phyloP scores from a whole-genome alignment of 2,113 vertebrate genomes.

The Natator depressus region DNA sequence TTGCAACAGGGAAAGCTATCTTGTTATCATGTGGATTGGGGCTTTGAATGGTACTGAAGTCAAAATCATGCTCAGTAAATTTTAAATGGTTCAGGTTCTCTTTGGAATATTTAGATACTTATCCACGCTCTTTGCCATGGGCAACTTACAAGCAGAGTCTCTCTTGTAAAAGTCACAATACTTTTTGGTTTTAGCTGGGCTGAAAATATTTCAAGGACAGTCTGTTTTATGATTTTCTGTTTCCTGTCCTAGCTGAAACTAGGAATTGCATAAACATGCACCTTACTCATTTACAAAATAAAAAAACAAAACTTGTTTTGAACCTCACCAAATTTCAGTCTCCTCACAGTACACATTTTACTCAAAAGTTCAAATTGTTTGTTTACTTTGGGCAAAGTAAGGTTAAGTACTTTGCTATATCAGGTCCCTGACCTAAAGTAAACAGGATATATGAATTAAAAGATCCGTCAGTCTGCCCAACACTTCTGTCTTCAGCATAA shows the following conservation, averaged over 20 bases:
- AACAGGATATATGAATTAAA: neutral
- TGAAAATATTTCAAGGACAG: neutral
- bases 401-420: neutral
- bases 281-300: neutral
- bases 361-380: neutral
- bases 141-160: neutral
- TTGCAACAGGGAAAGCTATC: neutral
- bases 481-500: neutral
- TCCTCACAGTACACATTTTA: neutral
- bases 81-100: neutral
- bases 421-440: neutral
- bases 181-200: neutral
- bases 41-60: neutral
- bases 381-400: neutral
- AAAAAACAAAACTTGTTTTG: neutral
- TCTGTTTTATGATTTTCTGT: neutral
- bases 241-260: neutral
- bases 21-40: neutral
- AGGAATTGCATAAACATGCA: neutral
- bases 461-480: neutral
- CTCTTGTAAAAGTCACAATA: neutral
- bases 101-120: neutral
- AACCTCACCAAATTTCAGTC: neutral
- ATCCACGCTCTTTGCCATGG: neutral
- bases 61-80: neutral